A percentile compares a stretch with the other conserved stretches of the same genome.
phyloP scores from a whole-genome alignment of 2,888 invertebrate genomes.

The Asteroscopus sphinx region DNA sequence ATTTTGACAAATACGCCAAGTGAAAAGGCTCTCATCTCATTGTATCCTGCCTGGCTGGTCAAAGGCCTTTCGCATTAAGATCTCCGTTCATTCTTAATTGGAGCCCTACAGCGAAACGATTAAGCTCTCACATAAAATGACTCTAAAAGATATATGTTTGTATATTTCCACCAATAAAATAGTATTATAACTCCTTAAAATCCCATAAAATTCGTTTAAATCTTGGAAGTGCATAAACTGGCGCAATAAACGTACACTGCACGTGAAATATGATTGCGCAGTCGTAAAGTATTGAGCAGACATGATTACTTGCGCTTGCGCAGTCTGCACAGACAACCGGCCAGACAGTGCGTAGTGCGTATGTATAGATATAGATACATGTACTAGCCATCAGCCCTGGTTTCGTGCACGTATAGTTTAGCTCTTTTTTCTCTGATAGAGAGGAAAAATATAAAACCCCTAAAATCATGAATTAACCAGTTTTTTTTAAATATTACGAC shows the following conservation, averaged over 20 bases:
- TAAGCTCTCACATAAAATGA: constrained; percentile 6
- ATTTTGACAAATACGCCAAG: too few relatives aligned
- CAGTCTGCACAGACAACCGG: constrained; percentile 4
- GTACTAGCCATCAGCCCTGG: background rate
- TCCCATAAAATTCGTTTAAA: constrained; percentile 27
- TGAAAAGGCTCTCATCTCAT: too few relatives aligned
- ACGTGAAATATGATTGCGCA: constrained; percentile 40
- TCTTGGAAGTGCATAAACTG: constrained; percentile 22
- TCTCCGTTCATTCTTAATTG: background rate
- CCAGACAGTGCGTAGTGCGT: constrained; percentile 14
- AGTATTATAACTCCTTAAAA: constrained; percentile 40
- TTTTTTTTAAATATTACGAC: too few relatives aligned
- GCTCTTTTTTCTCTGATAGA: too few relatives aligned
- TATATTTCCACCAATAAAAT: constrained; percentile 22
- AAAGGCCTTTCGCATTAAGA: background rate
- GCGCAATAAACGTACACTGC: constrained; percentile 19
- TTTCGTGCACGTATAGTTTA: too few relatives aligned
- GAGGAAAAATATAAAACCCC: too few relatives aligned
- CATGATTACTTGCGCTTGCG: too few relatives aligned
- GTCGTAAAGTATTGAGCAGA: constrained; percentile 31
- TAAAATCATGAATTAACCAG: too few relatives aligned
- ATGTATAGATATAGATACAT: background rate
- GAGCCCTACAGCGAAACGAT: background rate
- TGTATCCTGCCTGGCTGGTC: too few relatives aligned
- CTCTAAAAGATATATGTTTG: constrained; percentile 7